Percentiles rank a stretch among this genome's conserved stretches.
phyloP scores from a whole-genome alignment of 2,113 vertebrate genomes.

The Naja naja region DNA sequence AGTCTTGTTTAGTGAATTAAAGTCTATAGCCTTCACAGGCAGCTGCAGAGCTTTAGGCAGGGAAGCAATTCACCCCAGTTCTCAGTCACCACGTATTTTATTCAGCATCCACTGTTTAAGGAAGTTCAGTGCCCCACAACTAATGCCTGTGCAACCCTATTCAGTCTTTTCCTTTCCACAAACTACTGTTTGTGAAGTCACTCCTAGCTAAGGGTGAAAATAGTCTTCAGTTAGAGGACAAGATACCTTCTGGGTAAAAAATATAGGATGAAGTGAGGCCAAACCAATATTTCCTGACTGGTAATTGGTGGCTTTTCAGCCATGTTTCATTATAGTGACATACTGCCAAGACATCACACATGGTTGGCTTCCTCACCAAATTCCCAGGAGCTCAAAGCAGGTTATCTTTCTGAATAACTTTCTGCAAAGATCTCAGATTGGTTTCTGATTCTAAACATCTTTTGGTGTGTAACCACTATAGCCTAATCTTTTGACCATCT shows the following conservation, averaged over 20 bases:
- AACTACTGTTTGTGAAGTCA: neutral
- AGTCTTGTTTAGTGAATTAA: neutral
- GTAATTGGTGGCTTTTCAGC: neutral
- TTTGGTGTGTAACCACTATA: conserved; percentile 4
- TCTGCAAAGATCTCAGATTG: neutral
- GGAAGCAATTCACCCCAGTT: neutral
- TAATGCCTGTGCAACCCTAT: neutral
- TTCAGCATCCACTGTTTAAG: neutral
- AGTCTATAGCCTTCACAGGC: neutral
- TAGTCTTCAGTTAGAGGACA: neutral
- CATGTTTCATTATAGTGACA: neutral
- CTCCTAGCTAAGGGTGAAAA: neutral
- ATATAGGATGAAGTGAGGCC: neutral
- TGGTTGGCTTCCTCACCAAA: conserved; percentile 21
- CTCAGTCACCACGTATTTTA: neutral
- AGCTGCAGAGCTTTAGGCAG: neutral
- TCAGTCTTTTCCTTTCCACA: neutral
- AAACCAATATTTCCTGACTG: neutral
- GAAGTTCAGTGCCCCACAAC: neutral
- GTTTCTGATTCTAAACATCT: conserved; percentile 34
- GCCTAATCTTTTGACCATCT: neutral
- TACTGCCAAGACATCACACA: neutral
- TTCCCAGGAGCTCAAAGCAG: neutral
- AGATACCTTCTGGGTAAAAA: neutral
- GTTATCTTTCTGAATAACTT: neutral